A percentile compares a stretch with the other conserved stretches of the same genome.
Evolutionary conservation across 2,797 vertebrate species (phyloP).

Genomic region (Pangasius djambal): DNA sequence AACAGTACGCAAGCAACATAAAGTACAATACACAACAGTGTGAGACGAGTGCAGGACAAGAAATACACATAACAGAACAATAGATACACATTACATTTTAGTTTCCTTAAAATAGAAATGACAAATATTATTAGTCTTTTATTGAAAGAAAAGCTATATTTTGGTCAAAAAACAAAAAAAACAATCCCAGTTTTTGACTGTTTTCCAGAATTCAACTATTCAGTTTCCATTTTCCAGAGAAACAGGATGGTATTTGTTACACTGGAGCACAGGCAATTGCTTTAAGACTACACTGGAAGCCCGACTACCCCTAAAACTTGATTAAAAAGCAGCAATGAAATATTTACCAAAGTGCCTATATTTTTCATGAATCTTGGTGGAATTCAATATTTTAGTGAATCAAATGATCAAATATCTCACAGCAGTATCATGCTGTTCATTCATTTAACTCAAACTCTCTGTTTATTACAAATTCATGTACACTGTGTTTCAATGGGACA

Average conservation of each 20-base stretch:
- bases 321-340: neutral
- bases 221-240: neutral
- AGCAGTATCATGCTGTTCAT: neutral
- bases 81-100: neutral
- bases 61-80: no score
- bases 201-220: neutral
- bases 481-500: neutral
- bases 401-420: neutral
- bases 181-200: neutral
- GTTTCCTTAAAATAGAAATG: neutral
- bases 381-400: neutral
- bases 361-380: neutral
- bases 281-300: neutral
- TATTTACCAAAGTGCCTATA: neutral
- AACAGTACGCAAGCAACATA: no score
- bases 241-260: neutral
- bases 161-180: neutral
- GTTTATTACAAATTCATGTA: neutral
- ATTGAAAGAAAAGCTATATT: neutral
- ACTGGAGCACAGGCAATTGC: neutral
- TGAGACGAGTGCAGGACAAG: no score
- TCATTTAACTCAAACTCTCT: neutral
- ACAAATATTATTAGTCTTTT: neutral
- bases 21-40: no score
- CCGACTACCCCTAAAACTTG: neutral